Conservation (phyloP, 2,888 invertebrate genomes). For the Chymomyza procnemis region DNA sequence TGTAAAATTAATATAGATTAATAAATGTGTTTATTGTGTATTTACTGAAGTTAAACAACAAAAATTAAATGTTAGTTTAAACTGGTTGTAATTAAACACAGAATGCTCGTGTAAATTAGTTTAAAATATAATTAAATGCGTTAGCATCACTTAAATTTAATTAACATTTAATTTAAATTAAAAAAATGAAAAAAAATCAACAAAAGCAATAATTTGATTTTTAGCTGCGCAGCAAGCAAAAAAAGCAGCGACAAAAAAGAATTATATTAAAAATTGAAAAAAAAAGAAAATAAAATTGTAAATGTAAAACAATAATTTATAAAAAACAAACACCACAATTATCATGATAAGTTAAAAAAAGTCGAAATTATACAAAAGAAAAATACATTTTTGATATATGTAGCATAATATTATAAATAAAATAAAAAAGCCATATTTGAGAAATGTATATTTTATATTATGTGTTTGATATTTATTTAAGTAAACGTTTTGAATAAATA, state of each 20-base stretch:
- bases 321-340: conserved; percentile 14
- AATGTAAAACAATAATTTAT: conserved; percentile 30
- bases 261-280: conserved; percentile 21
- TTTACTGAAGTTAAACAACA: conserved; percentile 17
- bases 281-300: conserved; percentile 36
- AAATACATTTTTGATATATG: conserved; percentile 63
- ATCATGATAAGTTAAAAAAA: conserved; percentile 8
- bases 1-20: background rate
- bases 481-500: conserved; percentile 50
- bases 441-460: conserved; percentile 47
- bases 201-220: conserved; percentile 65
- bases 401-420: conserved; percentile 37
- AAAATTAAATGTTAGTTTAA: conserved; percentile 55
- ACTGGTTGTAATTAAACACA: conserved; percentile 58
- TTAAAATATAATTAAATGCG: conserved; percentile 15
- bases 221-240: conserved; percentile 8
- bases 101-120: conserved; percentile 50
- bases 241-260: conserved; percentile 22
- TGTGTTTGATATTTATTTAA: conserved; percentile 43
- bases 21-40: background rate
- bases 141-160: conserved; percentile 22
- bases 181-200: conserved; percentile 41
- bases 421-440: conserved; percentile 40
- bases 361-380: conserved; percentile 32
- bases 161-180: conserved; percentile 38